Base-by-base conservation (phyloP, 2,113 vertebrate species). In the Sigmodon hispidus region DNA sequence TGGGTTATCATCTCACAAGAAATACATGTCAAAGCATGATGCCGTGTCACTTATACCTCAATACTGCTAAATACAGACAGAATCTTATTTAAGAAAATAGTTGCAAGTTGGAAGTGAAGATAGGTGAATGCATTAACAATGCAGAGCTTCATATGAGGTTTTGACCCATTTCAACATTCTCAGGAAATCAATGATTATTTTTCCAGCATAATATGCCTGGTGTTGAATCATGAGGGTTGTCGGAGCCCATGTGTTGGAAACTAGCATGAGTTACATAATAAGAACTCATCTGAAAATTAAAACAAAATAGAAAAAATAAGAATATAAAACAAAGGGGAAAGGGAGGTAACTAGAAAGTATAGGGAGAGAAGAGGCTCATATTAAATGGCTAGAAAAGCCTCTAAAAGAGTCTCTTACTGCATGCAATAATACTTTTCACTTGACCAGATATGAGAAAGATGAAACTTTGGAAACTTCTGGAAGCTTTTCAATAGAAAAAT, bases 321-420 rank as follows among this genome's bases (percentile, higher is more conserved):
- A 79, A 1, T 40, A 40, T 4, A 4, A 10, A 12, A 16, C 9
- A 29, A 43, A 61, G 1, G 10, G 34, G 19, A 16, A 2, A 7
- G 55, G 24, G 8, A 22, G 24, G 24, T 57, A 16, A 63, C 61
- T 63, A 63, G 50, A n/a, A 57, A 59, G 16, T 57, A 21, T 0
- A 36, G 17, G 21, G 5, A 40, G 24, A 40, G 11, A 43, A 43
- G 13, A 63, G 7, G 12, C 22, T 24, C 45, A 50, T 29, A 29
- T 11, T 50, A 50, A 84, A 16, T 26, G 57, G 26, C 36, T 79
- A 96, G 10, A 50, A 36, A 50, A 93, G 10, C 4, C 45, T 63
- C 24, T 75, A 40, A 80, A 17, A 65, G 2, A 2, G 8, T 55
- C 24, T 81, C 48, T 89, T 48, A 10, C 5, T 61, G 84, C 22